Evolutionary conservation across 2,797 vertebrate species (phyloP).

Genomic region (Galago senegalensis): DNA sequence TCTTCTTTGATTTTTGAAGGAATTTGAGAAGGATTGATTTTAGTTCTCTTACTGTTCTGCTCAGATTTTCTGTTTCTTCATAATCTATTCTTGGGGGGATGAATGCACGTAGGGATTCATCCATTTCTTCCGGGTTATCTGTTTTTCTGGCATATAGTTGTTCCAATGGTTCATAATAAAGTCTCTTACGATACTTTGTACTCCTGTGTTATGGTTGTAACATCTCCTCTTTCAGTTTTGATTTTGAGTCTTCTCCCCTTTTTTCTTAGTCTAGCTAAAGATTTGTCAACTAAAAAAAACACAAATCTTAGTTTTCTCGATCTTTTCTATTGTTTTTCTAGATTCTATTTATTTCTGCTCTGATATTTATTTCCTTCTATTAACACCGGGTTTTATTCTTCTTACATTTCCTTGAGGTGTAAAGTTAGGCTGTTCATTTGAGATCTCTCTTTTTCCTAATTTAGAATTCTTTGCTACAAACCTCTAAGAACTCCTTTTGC

Average conservation of each 20-base stretch:
- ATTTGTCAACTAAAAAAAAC: no score
- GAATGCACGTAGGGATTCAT: background rate
- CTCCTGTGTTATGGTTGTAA: no score
- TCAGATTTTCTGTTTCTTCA: background rate
- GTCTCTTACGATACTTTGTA: background rate
- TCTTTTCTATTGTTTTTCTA: no score
- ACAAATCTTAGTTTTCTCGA: no score
- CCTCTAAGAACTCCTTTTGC: background rate
- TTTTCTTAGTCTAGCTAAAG: no score
- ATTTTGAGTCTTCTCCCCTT: no score
- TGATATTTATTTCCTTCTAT: background rate
- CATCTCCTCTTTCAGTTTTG: no score
- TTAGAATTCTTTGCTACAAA: background rate
- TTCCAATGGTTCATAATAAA: no score
- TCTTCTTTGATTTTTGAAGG: no score
- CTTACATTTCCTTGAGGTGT: background rate
- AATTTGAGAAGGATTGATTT: no score
- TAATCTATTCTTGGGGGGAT: background rate
- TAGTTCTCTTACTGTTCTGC: background rate
- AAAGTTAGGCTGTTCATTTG: background rate
- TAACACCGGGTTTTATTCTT: background rate
- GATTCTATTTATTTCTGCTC: no score
- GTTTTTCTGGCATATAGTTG: background rate
- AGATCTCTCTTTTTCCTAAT: background rate
- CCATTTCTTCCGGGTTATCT: background rate